Base-by-base conservation (phyloP, 2,888 invertebrate genomes). In the Nemotelus nigrinus region DNA sequence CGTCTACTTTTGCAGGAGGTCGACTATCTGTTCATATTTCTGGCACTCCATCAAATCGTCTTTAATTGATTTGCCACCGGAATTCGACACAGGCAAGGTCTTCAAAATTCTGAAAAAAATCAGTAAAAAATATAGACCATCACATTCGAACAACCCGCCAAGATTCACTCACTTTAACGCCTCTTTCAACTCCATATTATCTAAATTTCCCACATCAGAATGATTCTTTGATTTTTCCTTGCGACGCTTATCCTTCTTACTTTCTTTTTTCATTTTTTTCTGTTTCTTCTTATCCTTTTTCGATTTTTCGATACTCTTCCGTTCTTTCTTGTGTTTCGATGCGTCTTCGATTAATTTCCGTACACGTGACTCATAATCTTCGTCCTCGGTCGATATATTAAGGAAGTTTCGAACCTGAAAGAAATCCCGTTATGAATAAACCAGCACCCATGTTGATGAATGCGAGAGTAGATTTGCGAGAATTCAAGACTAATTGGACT, bases 331-430 rank as follows among this genome's bases (percentile, higher is more conserved):
- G 89, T 94, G 95, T 83, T 93, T 92, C 48, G 92, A 92, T 0
- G 94, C 94, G 83, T 95, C 95, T 83, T 94, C 94, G 78, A 96
- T 88, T 86, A 95, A 93, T 86, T 93, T 94, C n/a, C 94, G 91
- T 78, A 96, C 95, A 89, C 93, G 94, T 79, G 93, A 93, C 85
- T 95, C 94, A 83, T 95, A 96, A 85, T 95, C 95, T 0, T 94
- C 94, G 83, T 95, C 95, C 81, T 93, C 93, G 85, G 93, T 93
- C 2, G 93, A 93, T 87, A 93, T 93, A 82, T 93, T 93, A 80
- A 94, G 86, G 86, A 94, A 94, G 82, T 91, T 91, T 10, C 92
- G 89, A 2, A 94, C 93, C 90, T 90, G 80, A 44, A 74, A 72
- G 60, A 76, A 10, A 57, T 48, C 43, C n/a, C 4, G 39, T 60